phyloP scores from a whole-genome alignment of 2,797 vertebrate species.

The Stomatorhinus walkeri region DNA sequence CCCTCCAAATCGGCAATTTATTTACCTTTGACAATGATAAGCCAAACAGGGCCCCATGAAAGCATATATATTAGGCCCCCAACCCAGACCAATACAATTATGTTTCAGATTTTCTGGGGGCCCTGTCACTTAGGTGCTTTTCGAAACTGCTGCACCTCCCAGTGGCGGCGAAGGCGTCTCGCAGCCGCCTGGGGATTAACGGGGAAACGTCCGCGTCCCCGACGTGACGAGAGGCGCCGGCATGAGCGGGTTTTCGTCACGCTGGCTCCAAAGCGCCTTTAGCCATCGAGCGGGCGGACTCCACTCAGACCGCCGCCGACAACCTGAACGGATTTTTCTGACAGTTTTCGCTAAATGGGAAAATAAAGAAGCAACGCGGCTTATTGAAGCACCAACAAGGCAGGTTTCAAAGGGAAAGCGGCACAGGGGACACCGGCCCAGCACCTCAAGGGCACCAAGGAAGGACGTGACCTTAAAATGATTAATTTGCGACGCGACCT shows the following conservation, averaged over 20 bases:
- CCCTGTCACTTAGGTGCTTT: not conserved
- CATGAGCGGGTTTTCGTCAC: not conserved
- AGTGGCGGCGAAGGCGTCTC: not conserved
- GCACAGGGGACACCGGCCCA: not conserved
- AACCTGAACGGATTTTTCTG: not conserved
- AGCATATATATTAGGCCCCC: not conserved
- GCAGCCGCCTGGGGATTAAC: not conserved
- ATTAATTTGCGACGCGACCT: not conserved
- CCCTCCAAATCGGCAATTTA: not conserved
- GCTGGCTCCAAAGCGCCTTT: not conserved
- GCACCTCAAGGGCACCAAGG: not conserved
- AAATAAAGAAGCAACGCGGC: not conserved
- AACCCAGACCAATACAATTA: not conserved
- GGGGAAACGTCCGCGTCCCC: not conserved
- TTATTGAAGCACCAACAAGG: not conserved
- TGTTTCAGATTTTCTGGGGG: not conserved
- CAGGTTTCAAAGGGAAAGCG: not conserved
- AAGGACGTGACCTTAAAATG: not conserved
- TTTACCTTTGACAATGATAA: not conserved
- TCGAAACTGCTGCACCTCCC: not conserved
- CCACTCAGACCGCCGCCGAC: not conserved
- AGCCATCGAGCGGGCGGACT: not conserved
- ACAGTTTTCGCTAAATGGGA: not conserved
- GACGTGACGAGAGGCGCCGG: not conserved
- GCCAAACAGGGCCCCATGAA: not conserved